These are phyloP conservation scores for Desoria tigrina DNA, from an alignment of 2,888 invertebrate genomes.

Conservation along the genomic window DNA sequence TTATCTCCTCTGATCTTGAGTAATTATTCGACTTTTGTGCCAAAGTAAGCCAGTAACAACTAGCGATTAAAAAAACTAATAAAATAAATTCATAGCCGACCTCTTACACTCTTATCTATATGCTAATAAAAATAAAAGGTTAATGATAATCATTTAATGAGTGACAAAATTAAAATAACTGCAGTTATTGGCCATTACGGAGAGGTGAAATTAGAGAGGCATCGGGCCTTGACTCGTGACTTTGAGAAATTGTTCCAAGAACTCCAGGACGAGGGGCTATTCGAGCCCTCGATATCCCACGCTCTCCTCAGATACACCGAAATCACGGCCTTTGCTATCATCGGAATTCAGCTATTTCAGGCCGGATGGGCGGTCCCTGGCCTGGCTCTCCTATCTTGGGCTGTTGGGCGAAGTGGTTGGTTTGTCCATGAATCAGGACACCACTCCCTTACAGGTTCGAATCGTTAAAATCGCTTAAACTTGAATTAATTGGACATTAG, in stretches of 20 bases:
- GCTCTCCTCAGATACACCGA: constrained; percentile 39
- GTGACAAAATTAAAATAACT: too few species aligned
- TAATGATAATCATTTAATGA: too few species aligned
- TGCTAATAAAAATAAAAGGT: too few species aligned
- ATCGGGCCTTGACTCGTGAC: constrained; percentile 44
- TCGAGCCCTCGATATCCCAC: constrained; percentile 41
- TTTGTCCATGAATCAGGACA: constrained; percentile 48
- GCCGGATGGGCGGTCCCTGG: constrained; percentile 34
- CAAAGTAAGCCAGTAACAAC: too few species aligned
- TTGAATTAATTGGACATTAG: too few species aligned
- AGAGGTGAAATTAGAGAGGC: constrained; percentile 37
- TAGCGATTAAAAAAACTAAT: too few species aligned
- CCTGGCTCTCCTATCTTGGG: constrained; percentile 38
- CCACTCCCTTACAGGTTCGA: constrained; percentile 41
- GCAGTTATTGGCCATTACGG: too few species aligned
- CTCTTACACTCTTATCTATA: too few species aligned
- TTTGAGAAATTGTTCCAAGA: constrained; percentile 46
- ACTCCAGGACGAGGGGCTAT: constrained; percentile 47
- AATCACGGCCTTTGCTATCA: constrained; percentile 29
- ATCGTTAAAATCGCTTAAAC: too few species aligned
- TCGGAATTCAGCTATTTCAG: constrained; percentile 40
- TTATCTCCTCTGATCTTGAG: too few species aligned
- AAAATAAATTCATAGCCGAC: too few species aligned
- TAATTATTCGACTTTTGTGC: too few species aligned
- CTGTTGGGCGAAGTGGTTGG: constrained; percentile 48